phyloP scores from a whole-genome alignment of 2,113 vertebrate genomes.

The Pteruthius melanotis region DNA sequence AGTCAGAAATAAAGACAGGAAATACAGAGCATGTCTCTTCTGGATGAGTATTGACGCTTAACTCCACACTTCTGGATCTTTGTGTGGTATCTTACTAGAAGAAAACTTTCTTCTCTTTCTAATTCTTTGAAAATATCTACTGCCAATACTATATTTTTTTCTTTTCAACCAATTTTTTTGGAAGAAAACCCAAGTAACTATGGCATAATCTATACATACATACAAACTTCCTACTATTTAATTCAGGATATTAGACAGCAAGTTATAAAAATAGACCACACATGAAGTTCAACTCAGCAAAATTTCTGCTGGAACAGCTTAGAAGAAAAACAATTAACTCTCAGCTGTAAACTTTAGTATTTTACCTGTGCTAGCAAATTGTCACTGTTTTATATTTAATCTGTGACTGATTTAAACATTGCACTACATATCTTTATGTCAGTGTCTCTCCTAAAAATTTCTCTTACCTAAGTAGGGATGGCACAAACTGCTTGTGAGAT shows the following conservation, averaged over 20 bases:
- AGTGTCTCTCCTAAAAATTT: not conserved
- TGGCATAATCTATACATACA: not conserved
- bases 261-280: not conserved
- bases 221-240: not conserved
- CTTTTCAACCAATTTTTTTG: not conserved
- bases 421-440: not conserved
- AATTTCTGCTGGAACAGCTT: slow-evolving; percentile 15
- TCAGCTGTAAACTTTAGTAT: not conserved
- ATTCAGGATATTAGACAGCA: not conserved
- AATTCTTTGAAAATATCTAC: not conserved
- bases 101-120: not conserved
- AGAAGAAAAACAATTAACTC: not conserved
- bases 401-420: not conserved
- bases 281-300: not conserved
- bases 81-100: not conserved
- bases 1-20: not conserved
- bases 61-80: not conserved
- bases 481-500: not conserved
- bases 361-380: not conserved
- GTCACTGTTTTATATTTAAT: not conserved
- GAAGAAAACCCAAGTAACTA: not conserved
- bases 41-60: not conserved
- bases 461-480: not conserved
- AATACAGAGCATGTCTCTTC: not conserved
- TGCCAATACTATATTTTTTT: not conserved